Conservation (phyloP, 2,888 invertebrate genomes). For the Aphodius granarius region DNA sequence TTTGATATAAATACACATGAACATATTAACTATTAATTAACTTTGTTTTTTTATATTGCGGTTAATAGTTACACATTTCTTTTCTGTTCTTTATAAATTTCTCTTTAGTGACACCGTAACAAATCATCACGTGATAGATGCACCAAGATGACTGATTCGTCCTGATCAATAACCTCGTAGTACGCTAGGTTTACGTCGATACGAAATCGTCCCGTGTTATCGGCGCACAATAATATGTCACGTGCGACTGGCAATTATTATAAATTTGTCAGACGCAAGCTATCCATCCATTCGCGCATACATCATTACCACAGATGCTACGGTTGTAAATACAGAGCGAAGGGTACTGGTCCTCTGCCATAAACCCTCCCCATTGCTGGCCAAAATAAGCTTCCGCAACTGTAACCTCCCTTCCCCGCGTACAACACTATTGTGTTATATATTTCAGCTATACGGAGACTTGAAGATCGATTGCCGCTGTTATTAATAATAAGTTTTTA, state of each 20-base stretch:
- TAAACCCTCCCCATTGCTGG: constrained; percentile 4
- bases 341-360: constrained; percentile 3
- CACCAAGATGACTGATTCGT: not conserved
- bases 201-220: constrained; percentile 1
- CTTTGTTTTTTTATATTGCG: too few species aligned
- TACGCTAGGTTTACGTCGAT: not conserved
- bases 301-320: constrained; percentile 9
- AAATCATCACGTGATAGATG: not conserved
- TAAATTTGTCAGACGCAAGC: constrained; percentile 13
- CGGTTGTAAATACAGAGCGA: constrained; percentile 8
- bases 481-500: too few species aligned
- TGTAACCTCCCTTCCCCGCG: too few species aligned
- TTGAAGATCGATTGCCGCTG: too few species aligned
- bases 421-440: too few species aligned
- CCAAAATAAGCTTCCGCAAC: too few species aligned
- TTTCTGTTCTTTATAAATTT: too few species aligned
- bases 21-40: too few species aligned
- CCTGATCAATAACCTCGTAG: not conserved
- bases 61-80: too few species aligned
- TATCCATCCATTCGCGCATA: not conserved
- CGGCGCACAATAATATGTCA: constrained; percentile 17
- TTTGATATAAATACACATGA: too few species aligned
- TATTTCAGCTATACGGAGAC: too few species aligned
- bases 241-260: constrained; percentile 14
- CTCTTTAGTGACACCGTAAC: too few species aligned